A percentile compares a stretch with the other conserved stretches of the same genome.
Evolutionary conservation across 2,888 invertebrate species (phyloP).

Genomic region (Acrocyrtus sp.): DNA sequence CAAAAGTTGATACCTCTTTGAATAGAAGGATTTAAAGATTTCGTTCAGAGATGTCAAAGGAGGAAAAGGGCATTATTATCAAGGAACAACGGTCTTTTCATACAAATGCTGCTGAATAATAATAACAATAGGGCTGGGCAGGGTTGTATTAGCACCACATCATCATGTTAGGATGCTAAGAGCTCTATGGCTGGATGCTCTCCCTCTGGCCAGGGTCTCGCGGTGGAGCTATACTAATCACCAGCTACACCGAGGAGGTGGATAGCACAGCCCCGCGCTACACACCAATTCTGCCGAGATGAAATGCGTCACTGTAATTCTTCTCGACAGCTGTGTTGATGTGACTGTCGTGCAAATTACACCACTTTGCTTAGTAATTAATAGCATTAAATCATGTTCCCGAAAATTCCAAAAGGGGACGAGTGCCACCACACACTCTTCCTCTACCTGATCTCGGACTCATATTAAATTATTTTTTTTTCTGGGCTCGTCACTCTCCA

Average conservation of each 20-base stretch:
- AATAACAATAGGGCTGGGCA: conserved; percentile 36
- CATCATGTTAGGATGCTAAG: no score
- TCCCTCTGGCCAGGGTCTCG: no score
- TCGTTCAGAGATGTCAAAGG: conserved; percentile 35
- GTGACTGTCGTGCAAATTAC: conserved; percentile 53
- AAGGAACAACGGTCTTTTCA: conserved; percentile 40
- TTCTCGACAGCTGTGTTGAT: conserved; percentile 50
- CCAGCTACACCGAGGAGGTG: no score
- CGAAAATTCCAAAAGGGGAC: neutral
- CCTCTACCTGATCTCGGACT: no score
- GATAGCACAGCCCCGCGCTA: no score
- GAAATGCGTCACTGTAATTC: conserved; percentile 53
- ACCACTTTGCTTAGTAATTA: conserved; percentile 47
- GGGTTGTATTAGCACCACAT: no score
- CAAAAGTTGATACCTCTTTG: conserved; percentile 44
- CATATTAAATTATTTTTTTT: no score
- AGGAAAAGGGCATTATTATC: conserved; percentile 34
- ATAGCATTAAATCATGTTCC: conserved; percentile 44
- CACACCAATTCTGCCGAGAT: conserved; percentile 40
- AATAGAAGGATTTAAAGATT: conserved; percentile 50
- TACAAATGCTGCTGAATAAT: conserved; percentile 26
- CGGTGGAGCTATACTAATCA: no score
- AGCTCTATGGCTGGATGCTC: no score
- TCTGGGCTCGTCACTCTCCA: no score
- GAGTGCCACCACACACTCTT: neutral